phyloP scores from a whole-genome alignment of 2,888 invertebrate species.

The Melanostoma scalare region DNA sequence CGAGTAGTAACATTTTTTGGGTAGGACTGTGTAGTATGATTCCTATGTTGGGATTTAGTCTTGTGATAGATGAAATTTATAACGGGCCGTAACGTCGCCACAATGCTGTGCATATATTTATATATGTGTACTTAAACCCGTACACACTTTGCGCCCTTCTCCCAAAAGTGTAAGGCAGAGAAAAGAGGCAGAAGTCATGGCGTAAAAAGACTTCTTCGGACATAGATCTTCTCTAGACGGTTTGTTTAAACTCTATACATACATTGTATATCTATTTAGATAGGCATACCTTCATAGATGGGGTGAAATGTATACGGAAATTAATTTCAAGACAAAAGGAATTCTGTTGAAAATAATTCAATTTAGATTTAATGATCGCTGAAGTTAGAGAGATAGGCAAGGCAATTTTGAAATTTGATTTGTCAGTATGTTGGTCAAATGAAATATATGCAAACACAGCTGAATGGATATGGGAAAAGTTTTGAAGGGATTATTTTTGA shows the following conservation, averaged over 20 bases:
- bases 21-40: not conserved
- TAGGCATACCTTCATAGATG: slow-evolving; percentile 5
- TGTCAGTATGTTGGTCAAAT: slow-evolving; percentile 50
- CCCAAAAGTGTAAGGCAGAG: not conserved
- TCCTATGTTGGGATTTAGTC: slow-evolving; percentile 53
- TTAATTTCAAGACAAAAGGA: slow-evolving; percentile 58
- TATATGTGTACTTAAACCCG: not conserved
- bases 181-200: slow-evolving; percentile 42
- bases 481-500: slow-evolving; percentile 31
- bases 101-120: slow-evolving; percentile 22
- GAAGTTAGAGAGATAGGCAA: not conserved
- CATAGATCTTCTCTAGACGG: slow-evolving; percentile 47
- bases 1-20: slow-evolving; percentile 60
- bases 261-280: slow-evolving; percentile 12
- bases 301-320: slow-evolving; percentile 47
- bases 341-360: slow-evolving; percentile 70
- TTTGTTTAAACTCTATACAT: not conserved
- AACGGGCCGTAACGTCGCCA: slow-evolving; percentile 58
- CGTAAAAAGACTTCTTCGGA: slow-evolving; percentile 23
- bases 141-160: not conserved
- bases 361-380: slow-evolving; percentile 62
- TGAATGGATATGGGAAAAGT: slow-evolving; percentile 28
- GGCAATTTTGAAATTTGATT: slow-evolving; percentile 4
- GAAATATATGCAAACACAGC: slow-evolving; percentile 14
- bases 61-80: slow-evolving; percentile 69